Conservation (phyloP, 1,140 invertebrate species). For the Coptotermes formosanus region DNA sequence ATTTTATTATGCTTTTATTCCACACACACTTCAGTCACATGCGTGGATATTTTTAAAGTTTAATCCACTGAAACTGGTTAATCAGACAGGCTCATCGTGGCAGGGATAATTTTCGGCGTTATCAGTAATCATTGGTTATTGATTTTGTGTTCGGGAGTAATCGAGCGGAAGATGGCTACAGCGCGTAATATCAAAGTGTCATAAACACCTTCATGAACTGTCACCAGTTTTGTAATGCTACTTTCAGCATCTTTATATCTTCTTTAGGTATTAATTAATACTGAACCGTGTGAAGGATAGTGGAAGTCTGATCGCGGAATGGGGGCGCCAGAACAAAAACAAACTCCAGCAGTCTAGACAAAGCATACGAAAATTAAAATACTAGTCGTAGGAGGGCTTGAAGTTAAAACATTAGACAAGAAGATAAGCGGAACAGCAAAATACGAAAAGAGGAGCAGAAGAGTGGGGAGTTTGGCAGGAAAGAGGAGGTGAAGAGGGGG, state of each 20-base stretch:
- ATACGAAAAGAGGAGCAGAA: slow-evolving; percentile 1
- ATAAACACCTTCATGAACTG: no score
- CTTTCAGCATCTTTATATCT: not conserved
- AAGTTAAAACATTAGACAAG: not conserved
- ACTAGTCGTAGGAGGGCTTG: not conserved
- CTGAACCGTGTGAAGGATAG: not conserved
- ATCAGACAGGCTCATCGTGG: no score
- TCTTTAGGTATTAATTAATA: not conserved
- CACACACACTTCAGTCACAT: no score
- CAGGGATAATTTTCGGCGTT: no score
- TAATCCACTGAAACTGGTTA: no score
- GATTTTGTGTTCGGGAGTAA: no score
- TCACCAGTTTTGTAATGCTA: no score
- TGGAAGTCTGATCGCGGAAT: not conserved
- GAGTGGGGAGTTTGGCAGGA: not conserved
- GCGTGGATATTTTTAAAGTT: no score
- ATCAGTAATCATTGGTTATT: no score
- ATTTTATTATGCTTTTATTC: no score
- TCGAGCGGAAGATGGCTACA: no score
- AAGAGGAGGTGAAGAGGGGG: not conserved
- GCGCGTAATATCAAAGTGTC: no score
- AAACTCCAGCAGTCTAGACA: not conserved
- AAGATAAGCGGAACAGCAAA: not conserved
- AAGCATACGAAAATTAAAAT: not conserved
- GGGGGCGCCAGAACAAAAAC: not conserved